phyloP scores from a whole-genome alignment of 1,140 invertebrate species.

The Eueides isabella region DNA sequence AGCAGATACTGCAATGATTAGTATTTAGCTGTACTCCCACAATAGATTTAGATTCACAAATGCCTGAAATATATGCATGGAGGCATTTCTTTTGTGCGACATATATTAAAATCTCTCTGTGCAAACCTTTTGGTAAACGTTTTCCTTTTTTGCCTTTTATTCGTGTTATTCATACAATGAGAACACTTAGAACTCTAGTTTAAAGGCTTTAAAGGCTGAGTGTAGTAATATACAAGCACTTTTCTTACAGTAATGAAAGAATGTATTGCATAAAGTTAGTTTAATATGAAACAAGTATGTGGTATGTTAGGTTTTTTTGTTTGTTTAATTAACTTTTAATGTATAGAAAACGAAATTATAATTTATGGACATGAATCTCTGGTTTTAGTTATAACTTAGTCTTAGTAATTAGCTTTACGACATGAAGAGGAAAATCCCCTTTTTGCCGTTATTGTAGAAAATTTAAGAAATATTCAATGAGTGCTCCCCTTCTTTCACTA shows the following conservation, averaged over 20 bases:
- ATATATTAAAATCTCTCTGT: constrained; percentile 37
- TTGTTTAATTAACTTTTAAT: background rate
- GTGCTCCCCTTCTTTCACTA: too few relatives aligned
- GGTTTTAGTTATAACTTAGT: too few relatives aligned
- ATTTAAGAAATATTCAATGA: too few relatives aligned
- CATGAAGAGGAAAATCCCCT: too few relatives aligned
- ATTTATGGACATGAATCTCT: background rate
- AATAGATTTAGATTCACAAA: constrained; percentile 29
- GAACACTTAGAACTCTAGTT: constrained; percentile 31
- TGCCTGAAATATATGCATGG: constrained; percentile 19
- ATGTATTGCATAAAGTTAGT: constrained; percentile 10
- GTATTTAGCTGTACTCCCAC: constrained; percentile 16
- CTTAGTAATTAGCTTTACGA: too few relatives aligned
- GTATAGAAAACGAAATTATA: background rate
- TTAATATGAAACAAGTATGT: background rate
- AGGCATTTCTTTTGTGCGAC: constrained; percentile 29
- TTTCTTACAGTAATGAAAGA: constrained; percentile 15
- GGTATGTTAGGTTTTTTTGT: background rate
- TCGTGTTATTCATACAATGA: constrained; percentile 32
- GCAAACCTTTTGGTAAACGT: constrained; percentile 25
- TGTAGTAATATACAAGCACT: constrained; percentile 14
- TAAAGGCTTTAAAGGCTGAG: constrained; percentile 13
- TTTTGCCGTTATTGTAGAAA: too few relatives aligned
- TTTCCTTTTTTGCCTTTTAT: constrained; percentile 25
- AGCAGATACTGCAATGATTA: background rate